Evolutionary conservation across 1,140 invertebrate species (phyloP).

Genomic region (Pygmarrhopalites habei): DNA sequence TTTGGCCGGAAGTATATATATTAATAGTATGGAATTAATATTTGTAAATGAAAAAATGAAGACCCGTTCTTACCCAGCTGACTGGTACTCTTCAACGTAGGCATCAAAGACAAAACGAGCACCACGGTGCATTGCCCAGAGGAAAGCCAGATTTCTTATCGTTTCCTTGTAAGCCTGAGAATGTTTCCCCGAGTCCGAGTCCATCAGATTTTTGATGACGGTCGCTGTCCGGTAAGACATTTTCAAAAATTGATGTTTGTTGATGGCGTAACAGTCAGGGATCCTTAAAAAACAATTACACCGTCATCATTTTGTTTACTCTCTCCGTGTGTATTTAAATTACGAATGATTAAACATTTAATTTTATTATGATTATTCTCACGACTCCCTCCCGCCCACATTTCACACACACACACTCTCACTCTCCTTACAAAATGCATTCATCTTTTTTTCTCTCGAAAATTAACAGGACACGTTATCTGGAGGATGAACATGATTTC

Average conservation of each 20-base stretch:
- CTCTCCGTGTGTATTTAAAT: background rate
- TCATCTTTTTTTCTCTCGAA: too few species aligned
- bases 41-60: background rate
- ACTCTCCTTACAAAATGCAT: too few species aligned
- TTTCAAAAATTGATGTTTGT: conserved; percentile 30
- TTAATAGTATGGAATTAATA: background rate
- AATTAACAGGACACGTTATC: too few species aligned
- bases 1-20: too few species aligned
- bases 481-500: too few species aligned
- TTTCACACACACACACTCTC: too few species aligned
- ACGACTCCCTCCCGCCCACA: too few species aligned
- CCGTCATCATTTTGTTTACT: too few species aligned
- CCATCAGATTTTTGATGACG: conserved; percentile 30
- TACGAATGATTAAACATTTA: too few species aligned
- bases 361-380: too few species aligned
- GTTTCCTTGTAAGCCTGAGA: conserved; percentile 34
- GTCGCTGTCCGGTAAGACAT: conserved; percentile 32
- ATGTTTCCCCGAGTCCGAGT: conserved; percentile 16
- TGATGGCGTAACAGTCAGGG: conserved; percentile 33
- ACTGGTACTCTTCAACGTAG: conserved; percentile 37
- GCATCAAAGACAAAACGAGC: conserved; percentile 38
- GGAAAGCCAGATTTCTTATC: conserved; percentile 33
- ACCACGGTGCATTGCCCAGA: conserved; percentile 39
- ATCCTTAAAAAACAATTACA: background rate
- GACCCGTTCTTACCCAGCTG: conserved; percentile 34